Base-by-base conservation (phyloP, 2,797 vertebrate genomes). In the Notoglanidium macrostoma region DNA sequence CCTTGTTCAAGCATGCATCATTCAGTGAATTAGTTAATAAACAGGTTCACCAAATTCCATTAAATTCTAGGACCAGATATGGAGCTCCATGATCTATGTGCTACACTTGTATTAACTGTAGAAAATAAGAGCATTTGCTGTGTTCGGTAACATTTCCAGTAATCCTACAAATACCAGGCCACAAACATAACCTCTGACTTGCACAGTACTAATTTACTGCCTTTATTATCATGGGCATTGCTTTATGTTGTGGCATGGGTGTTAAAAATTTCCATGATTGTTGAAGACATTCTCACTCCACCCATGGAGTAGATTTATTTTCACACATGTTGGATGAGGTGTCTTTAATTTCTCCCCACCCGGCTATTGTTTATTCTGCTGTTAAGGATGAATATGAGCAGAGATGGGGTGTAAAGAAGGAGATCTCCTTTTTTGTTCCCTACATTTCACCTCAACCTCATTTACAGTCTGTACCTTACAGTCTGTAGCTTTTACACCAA, bases 271-370 rank as follows among this genome's bases (percentile, higher is more conserved):
- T 95, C 94, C 94, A 94, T 90, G 86, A 92, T 92, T 88, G 70
- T 85, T 84, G 90, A 95, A 93, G 94, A 96, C 93, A 94, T 94
- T 95, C 94, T 94, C 94, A 87, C 94, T 95, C 94, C 95, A 92
- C 95, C 95, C 95, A 84, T 94, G 80, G 89, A 93, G 92, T 92
- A 92, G 92, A 95, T 96, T 95, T 96, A 95, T 96, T 96, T 96
- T 96, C 95, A 95, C 95, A 96, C 94, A 94, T 95, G 94, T 93
- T 92, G 95, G 94, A 95, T 94, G 94, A 95, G 95, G 95, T 95
- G 95, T 95, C 94, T 94, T 94, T 93, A 94, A 94, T 94, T 93
- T 94, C 94, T 95, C 94, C 94, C 94, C 91, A 17, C 94, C 94
- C 94, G 94, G 94, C 94, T 93, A 94, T 95, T 95, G 95, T 96